Conservation (phyloP, 2,113 vertebrate genomes). For the Apodemus sylvaticus region DNA sequence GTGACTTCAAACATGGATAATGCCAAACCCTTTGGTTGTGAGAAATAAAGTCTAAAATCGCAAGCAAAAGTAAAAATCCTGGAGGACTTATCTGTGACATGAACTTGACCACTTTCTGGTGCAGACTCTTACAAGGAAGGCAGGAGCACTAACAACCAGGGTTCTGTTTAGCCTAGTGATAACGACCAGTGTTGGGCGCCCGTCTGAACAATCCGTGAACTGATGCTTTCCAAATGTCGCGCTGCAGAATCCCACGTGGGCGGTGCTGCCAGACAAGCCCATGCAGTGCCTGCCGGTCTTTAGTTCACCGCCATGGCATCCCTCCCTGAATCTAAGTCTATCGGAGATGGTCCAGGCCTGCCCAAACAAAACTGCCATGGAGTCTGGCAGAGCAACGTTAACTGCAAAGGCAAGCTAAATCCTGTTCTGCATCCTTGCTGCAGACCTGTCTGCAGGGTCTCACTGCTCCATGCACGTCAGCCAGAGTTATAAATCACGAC, state of each 20-base stretch:
- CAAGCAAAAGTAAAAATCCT: neutral
- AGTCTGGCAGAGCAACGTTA: neutral
- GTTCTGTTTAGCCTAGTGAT: neutral
- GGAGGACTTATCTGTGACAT: neutral
- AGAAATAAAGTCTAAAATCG: neutral
- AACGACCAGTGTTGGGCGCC: neutral
- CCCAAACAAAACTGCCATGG: neutral
- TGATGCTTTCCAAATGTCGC: neutral
- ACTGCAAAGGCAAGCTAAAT: neutral
- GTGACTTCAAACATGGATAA: neutral
- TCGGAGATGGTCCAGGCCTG: too few species aligned
- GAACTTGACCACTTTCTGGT: neutral
- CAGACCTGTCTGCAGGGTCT: neutral
- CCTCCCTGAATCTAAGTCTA: neutral
- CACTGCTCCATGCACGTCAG: neutral
- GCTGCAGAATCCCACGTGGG: neutral
- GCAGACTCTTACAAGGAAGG: neutral
- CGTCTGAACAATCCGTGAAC: neutral
- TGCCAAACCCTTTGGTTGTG: neutral
- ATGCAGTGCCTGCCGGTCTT: too few species aligned
- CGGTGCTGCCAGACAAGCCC: neutral
- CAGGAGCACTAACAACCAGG: neutral
- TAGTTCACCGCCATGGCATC: too few species aligned
- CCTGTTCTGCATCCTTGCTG: neutral
- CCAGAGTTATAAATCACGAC: neutral